phyloP scores from a whole-genome alignment of 2,888 invertebrate genomes.

The Chymomyza fuscimana region DNA sequence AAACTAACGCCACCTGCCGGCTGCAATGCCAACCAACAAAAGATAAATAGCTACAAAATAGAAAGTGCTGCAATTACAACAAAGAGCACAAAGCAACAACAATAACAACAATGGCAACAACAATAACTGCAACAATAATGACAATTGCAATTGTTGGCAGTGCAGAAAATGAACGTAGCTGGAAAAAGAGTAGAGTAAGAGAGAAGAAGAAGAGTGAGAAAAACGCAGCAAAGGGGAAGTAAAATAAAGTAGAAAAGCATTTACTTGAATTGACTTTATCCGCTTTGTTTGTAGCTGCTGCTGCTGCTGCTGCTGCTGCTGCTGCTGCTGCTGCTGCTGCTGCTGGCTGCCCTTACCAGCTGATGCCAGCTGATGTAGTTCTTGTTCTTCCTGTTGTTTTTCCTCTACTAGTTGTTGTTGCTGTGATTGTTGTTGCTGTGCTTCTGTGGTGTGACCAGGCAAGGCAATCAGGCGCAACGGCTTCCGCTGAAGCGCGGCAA shows the following conservation, averaged over 20 bases:
- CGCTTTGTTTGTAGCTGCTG: constrained; percentile 52
- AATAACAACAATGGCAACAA: constrained; percentile 28
- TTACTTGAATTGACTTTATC: constrained; percentile 72
- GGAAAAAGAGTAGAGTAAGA: background rate
- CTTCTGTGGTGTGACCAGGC: constrained; percentile 23
- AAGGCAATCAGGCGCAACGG: constrained; percentile 66
- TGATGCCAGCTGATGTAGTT: background rate
- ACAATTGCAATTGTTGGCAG: constrained; percentile 53
- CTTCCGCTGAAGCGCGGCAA: constrained; percentile 41
- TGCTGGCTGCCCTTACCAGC: constrained; percentile 16
- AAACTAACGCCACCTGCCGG: constrained; percentile 45
- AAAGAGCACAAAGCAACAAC: constrained; percentile 35
- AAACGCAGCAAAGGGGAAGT: constrained; percentile 38
- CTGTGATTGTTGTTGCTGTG: constrained; percentile 16
- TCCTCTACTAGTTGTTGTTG: constrained; percentile 7
- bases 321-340: constrained; percentile 18
- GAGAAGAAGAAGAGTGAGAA: background rate
- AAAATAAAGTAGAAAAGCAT: constrained; percentile 56
- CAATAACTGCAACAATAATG: constrained; percentile 50
- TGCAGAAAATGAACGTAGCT: constrained; percentile 8
- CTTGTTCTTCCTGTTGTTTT: no score
- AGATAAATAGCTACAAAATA: constrained; percentile 25
- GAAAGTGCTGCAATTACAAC: constrained; percentile 55
- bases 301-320: constrained; percentile 24
- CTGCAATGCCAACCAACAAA: constrained; percentile 1